Percentiles rank a stretch among this genome's conserved stretches.
phyloP scores from a whole-genome alignment of 2,113 vertebrate genomes.

The Jaculus jaculus region DNA sequence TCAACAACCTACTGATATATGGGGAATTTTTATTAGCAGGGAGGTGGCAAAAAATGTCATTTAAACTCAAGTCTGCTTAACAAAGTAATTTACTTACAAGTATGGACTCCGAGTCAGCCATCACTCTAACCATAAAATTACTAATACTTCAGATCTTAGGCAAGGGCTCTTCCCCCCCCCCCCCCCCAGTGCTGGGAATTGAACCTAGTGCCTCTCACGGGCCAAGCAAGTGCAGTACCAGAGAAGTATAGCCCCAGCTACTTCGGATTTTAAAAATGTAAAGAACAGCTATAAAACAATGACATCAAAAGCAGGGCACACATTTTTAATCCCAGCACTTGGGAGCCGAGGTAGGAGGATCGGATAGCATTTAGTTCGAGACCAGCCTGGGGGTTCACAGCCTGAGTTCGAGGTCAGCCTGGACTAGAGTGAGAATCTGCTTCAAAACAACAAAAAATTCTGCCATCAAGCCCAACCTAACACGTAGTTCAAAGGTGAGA shows the following conservation, averaged over 20 bases:
- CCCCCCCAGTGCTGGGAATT: too few relatives aligned
- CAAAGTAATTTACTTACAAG: constrained; percentile 16
- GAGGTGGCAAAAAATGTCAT: constrained; percentile 39
- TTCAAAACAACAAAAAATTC: background rate
- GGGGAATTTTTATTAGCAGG: constrained; percentile 56
- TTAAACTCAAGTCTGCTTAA: constrained; percentile 25
- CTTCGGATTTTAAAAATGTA: constrained; percentile 5
- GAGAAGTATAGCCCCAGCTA: too few relatives aligned
- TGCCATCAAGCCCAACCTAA: background rate
- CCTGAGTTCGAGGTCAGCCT: too few relatives aligned
- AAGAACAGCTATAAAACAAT: background rate
- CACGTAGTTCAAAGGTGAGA: constrained; percentile 25
- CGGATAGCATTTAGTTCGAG: too few relatives aligned
- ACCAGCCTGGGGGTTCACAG: too few relatives aligned
- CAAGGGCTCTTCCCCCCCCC: too few relatives aligned
- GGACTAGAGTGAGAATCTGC: background rate
- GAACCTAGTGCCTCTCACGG: too few relatives aligned
- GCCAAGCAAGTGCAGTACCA: too few relatives aligned
- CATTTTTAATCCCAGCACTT: too few relatives aligned
- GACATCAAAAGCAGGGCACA: too few relatives aligned
- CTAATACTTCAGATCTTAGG: background rate
- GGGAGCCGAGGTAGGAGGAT: too few relatives aligned
- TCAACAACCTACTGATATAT: constrained; percentile 51
- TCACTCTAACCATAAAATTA: background rate
- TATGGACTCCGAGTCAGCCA: background rate